A percentile compares a stretch with the other conserved stretches of the same genome.
phyloP scores from a whole-genome alignment of 2,888 invertebrate species.

The Masnerella sp. region DNA sequence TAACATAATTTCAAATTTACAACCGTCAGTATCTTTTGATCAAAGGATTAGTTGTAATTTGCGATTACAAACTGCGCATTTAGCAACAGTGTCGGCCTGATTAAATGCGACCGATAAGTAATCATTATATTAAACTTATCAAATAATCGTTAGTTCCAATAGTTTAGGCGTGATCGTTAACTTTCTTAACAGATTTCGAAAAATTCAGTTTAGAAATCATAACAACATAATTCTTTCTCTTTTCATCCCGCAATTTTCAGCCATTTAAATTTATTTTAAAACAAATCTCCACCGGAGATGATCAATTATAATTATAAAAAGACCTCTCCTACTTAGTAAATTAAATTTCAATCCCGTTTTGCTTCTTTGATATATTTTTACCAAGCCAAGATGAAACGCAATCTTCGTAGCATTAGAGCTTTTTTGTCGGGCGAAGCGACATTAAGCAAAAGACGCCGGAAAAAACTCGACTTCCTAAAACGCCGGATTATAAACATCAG shows the following conservation, averaged over 20 bases:
- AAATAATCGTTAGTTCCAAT: conserved; percentile 28
- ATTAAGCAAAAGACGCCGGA: conserved; percentile 18
- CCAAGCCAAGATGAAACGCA: not conserved
- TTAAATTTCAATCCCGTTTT: not conserved
- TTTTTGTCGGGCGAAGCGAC: conserved; percentile 10
- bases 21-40: not conserved
- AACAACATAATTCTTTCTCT: too few relatives aligned
- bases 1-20: not conserved
- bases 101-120: not conserved
- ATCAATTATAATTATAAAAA: too few relatives aligned
- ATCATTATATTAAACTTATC: conserved; percentile 23
- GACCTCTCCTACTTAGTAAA: not conserved
- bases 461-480: conserved; percentile 31
- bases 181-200: conserved; percentile 18
- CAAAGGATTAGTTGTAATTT: conserved; percentile 12
- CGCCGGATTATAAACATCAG: conserved; percentile 23
- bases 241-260: too few relatives aligned
- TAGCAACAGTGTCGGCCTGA: conserved; percentile 14
- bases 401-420: conserved; percentile 2
- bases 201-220: too few relatives aligned
- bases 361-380: conserved; percentile 5
- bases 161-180: conserved; percentile 16
- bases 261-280: too few relatives aligned
- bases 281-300: too few relatives aligned
- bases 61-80: conserved; percentile 18